These are phyloP conservation scores for Babylonia areolata DNA, from an alignment of 1,140 invertebrate species.

Conservation along the genomic window DNA sequence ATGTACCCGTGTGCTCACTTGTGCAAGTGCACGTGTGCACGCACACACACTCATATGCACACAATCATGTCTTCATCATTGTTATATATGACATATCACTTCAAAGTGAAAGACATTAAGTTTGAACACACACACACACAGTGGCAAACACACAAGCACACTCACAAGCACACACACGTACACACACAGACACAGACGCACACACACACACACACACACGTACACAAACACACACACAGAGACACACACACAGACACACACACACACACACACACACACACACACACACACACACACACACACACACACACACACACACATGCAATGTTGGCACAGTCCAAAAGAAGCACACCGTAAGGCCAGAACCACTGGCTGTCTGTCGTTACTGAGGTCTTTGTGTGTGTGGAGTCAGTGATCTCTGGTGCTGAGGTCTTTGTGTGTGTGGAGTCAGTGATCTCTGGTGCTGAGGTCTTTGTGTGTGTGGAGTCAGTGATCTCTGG, in stretches of 20 bases:
- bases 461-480: no score
- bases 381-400: no score
- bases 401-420: no score
- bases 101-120: no score
- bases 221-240: not conserved
- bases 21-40: not conserved
- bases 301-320: conserved; percentile 14
- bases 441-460: no score
- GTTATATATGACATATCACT: no score
- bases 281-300: not conserved
- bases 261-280: conserved; percentile 12
- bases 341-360: no score
- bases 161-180: not conserved
- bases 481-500: no score
- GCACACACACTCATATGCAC: not conserved
- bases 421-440: no score
- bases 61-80: no score
- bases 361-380: no score
- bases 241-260: conserved; percentile 2
- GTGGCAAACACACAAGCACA: not conserved
- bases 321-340: no score
- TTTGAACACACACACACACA: not conserved
- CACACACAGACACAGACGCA: not conserved
- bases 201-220: conserved; percentile 2
- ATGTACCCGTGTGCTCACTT: not conserved